These are phyloP conservation scores for Lanistes nyassanus DNA, from an alignment of 1,140 invertebrate species.

Conservation along the genomic window DNA sequence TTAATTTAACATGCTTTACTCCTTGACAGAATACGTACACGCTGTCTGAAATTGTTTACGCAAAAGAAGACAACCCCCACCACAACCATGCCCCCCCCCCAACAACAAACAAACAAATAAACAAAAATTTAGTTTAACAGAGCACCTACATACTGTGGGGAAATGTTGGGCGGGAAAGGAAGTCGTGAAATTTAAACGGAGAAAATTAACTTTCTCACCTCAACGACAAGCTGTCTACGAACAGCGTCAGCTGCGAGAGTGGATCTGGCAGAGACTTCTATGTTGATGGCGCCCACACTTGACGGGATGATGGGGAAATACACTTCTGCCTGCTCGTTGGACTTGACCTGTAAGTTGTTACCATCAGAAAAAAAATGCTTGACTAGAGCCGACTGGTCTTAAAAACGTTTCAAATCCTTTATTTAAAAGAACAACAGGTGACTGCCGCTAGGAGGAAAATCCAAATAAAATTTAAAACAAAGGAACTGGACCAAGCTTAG, in stretches of 20 bases:
- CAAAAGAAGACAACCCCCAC: background rate
- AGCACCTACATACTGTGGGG: too few species aligned
- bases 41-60: too few species aligned
- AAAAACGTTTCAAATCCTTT: too few species aligned
- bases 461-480: too few species aligned
- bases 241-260: slow-evolving; percentile 52
- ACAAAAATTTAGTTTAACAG: too few species aligned
- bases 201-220: slow-evolving; percentile 31
- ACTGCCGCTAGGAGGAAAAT: too few species aligned
- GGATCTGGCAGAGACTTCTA: slow-evolving; percentile 47
- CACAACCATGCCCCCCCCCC: background rate
- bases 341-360: slow-evolving; percentile 27
- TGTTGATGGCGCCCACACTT: slow-evolving; percentile 39
- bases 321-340: slow-evolving; percentile 43
- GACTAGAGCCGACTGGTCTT: too few species aligned
- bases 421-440: background rate
- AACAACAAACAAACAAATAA: background rate
- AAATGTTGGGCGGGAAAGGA: too few species aligned
- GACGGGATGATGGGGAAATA: slow-evolving; percentile 53
- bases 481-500: too few species aligned
- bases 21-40: too few species aligned
- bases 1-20: too few species aligned
- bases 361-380: background rate
- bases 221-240: slow-evolving; percentile 43
- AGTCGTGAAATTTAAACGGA: too few species aligned